phyloP scores from a whole-genome alignment of 2,113 vertebrate genomes.

The Terrapene triunguis region DNA sequence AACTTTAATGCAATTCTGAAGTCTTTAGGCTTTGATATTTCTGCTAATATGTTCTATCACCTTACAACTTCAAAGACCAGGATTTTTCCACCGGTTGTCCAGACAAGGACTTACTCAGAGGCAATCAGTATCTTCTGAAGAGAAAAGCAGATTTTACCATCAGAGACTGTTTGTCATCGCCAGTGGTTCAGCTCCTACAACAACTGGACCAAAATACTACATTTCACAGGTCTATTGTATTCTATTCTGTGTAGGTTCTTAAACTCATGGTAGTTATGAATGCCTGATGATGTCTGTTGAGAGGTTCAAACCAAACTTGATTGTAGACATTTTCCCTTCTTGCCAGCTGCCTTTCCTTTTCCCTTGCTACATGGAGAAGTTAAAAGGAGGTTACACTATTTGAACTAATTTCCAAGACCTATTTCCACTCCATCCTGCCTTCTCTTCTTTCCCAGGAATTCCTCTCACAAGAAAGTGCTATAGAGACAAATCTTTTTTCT shows the following conservation, averaged over 20 bases:
- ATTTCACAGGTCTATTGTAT: too few species aligned
- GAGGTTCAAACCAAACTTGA: background rate
- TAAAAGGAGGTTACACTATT: background rate
- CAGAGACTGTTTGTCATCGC: background rate
- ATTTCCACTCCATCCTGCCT: background rate
- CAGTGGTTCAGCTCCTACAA: too few species aligned
- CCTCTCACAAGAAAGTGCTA: background rate
- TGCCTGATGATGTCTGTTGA: background rate
- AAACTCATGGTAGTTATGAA: too few species aligned
- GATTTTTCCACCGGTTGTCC: background rate
- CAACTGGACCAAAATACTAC: too few species aligned
- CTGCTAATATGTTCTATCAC: background rate
- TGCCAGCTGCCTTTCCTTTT: background rate
- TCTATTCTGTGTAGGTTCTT: too few species aligned
- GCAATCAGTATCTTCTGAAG: background rate
- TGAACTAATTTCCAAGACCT: background rate
- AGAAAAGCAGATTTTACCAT: background rate
- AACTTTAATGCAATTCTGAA: background rate
- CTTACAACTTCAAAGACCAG: constrained; percentile 9
- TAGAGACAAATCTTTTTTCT: background rate
- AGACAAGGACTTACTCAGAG: background rate
- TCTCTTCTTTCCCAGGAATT: background rate
- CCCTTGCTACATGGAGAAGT: background rate
- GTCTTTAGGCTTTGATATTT: background rate
- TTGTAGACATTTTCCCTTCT: background rate